These are phyloP conservation scores for Sphaeramia orbicularis DNA, from an alignment of 2,797 vertebrate species.

Conservation along the genomic window DNA sequence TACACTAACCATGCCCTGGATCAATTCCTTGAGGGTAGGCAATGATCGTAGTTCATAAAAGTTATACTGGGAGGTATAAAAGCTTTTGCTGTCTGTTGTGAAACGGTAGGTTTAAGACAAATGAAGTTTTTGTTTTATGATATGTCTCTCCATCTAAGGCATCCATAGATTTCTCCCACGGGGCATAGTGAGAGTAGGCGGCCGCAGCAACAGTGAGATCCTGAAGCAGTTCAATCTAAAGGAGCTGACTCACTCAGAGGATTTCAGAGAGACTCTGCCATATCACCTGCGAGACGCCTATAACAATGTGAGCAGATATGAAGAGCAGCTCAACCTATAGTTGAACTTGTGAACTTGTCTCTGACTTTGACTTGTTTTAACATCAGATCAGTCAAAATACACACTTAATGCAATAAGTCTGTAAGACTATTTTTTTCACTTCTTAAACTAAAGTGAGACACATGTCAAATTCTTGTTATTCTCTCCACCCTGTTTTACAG, in stretches of 20 bases:
- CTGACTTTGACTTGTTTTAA: slow-evolving; percentile 6
- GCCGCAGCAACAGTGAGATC: slow-evolving; percentile 91
- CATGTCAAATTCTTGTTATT: not conserved
- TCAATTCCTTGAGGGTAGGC: slow-evolving; percentile 97
- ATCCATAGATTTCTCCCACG: slow-evolving; percentile 85
- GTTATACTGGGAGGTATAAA: not conserved
- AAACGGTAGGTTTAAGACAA: not conserved
- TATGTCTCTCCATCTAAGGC: slow-evolving; percentile 76
- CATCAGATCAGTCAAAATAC: too few species aligned
- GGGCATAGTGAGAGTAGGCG: slow-evolving; percentile 92
- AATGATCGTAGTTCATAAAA: not conserved
- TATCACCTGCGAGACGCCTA: slow-evolving; percentile 79
- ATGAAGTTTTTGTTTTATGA: not conserved
- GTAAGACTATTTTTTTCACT: too few species aligned
- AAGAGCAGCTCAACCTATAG: not conserved
- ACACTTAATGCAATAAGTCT: too few species aligned
- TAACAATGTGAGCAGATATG: slow-evolving; percentile 77
- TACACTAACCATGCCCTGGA: slow-evolving; percentile 98
- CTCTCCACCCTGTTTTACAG: slow-evolving; percentile 67
- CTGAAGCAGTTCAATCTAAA: slow-evolving; percentile 89
- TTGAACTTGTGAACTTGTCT: not conserved
- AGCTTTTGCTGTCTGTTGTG: not conserved
- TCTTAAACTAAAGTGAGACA: too few species aligned
- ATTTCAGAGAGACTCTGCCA: slow-evolving; percentile 71
- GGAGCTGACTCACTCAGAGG: slow-evolving; percentile 79